Evolutionary conservation across 2,797 vertebrate species (phyloP).

Genomic region (Gallinago solitaria): DNA sequence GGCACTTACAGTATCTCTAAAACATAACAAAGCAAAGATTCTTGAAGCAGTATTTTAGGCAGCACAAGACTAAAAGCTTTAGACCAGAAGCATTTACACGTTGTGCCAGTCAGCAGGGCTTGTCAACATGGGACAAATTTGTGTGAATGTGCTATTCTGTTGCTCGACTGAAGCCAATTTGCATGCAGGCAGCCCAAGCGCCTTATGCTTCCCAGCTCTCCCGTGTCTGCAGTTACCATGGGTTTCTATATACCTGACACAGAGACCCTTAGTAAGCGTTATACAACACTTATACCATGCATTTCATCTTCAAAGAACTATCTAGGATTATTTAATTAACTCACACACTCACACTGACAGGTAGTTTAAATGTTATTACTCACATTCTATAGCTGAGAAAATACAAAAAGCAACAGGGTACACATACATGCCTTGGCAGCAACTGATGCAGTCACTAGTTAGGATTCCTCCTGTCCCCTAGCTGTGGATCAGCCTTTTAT

Average conservation of each 20-base stretch:
- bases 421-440: not conserved
- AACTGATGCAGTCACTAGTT: not conserved
- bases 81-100: not conserved
- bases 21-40: not conserved
- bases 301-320: slow-evolving; percentile 26
- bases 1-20: accelerated
- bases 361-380: slow-evolving; percentile 55
- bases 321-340: slow-evolving; percentile 30
- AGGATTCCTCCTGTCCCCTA: not conserved
- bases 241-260: not conserved
- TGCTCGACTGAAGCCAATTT: not conserved
- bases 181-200: not conserved
- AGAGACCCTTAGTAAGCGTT: not conserved
- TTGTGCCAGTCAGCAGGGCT: not conserved
- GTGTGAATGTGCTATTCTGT: not conserved
- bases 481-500: not conserved
- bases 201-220: not conserved
- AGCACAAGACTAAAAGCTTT: not conserved
- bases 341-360: not conserved
- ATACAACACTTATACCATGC: not conserved
- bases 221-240: not conserved
- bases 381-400: slow-evolving; percentile 35
- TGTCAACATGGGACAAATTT: not conserved
- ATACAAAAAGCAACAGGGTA: slow-evolving; percentile 10
- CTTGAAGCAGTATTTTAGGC: not conserved